Percentiles rank a stretch among this genome's conserved stretches.
phyloP scores from a whole-genome alignment of 2,113 vertebrate genomes.

The Steatornis caripensis region DNA sequence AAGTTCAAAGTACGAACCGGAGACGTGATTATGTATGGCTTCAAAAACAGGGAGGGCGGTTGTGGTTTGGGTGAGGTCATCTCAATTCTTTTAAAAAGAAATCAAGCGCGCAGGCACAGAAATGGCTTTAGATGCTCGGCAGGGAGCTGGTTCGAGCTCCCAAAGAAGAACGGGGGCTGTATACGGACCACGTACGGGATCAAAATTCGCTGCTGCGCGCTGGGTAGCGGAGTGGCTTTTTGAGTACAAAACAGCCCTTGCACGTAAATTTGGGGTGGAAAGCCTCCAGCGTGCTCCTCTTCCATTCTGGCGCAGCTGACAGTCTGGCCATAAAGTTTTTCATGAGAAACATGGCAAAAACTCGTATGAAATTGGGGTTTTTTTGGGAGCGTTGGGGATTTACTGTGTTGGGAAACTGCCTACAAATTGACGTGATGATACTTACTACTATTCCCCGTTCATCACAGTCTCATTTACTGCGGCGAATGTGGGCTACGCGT shows the following conservation, averaged over 20 bases:
- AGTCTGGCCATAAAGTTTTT: background rate
- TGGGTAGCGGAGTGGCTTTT: background rate
- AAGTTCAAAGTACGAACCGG: accelerated
- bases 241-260: accelerated
- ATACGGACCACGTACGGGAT: accelerated
- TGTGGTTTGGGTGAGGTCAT: background rate
- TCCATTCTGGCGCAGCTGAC: background rate
- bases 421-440: accelerated
- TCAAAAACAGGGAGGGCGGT: accelerated
- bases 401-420: background rate
- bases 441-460: accelerated
- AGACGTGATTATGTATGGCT: accelerated
- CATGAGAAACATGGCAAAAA: accelerated
- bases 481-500: accelerated
- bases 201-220: accelerated
- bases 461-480: accelerated
- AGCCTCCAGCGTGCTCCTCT: background rate
- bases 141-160: background rate
- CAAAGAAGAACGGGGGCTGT: accelerated
- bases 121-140: accelerated
- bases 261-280: accelerated
- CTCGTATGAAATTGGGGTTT: accelerated
- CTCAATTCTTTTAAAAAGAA: accelerated
- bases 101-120: accelerated
- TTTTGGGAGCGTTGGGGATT: background rate